Evolutionary conservation across 2,888 invertebrate genomes (phyloP), one percentile per base, ranked within the genome.

Genomic region (Lypha dubia): DNA sequence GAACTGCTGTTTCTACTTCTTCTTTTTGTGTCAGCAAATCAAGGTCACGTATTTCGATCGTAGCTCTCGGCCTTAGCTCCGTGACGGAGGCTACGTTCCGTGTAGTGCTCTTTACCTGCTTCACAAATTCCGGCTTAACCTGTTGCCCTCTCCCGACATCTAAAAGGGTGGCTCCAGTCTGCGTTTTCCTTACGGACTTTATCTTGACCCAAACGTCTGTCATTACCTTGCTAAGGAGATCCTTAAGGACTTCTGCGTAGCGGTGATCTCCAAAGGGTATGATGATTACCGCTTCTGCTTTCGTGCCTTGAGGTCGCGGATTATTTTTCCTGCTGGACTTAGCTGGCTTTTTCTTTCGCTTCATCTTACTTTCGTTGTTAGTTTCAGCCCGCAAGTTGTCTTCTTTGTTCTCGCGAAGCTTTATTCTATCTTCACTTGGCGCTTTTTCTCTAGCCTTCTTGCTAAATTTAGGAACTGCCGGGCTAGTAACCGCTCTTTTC

Each of bases 61-160:
- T n/a, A 15, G 56, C 56, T n/a, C 28, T 56, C 6, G 56, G 56
- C 28, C 15, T 56, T 56, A 56, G 56, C 15, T 56, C 28, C 13
- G n/a, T n/a, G 5, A 56, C 56, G 15, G 32, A 32, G 8, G 56
- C 53, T 32, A 1, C n/a, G 1, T n/a, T 32, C 8, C 17, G 15
- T n/a, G n/a, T 56, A 17, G n/a, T n/a, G 5, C 4, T 1, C n/a
- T 32, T 56, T n/a, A 56, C 5, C 8, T 56, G 15, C 28, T 32
- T 5, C n/a, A 56, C n/a, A 15, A 56, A n/a, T 5, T 56, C 56
- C 1, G 28, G 32, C 15, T 24, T 53, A 22, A 53, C 5, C 13
- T 53, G 1, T 24, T 53, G 11, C 11, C 53, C 53, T 3, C 24
- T 53, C 13, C 20, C 49, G 5, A 56, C 15, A 6, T 56, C 28